phyloP scores from a whole-genome alignment of 2,113 vertebrate species.

The Azemiops feae region DNA sequence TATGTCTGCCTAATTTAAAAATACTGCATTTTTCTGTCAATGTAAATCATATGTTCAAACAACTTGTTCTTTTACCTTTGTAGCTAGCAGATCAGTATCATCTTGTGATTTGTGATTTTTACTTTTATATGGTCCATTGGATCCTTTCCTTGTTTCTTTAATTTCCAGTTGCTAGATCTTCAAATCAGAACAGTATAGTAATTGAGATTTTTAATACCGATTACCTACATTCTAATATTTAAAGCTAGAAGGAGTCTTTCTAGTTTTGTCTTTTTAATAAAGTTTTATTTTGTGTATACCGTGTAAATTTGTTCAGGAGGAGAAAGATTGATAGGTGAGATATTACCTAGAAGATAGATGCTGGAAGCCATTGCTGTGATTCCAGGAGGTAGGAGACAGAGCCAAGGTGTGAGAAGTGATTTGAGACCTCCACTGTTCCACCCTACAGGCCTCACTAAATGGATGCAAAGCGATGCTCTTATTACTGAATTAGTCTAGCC shows the following conservation, averaged over 20 bases:
- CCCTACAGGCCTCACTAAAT: too few species aligned
- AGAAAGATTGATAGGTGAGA: background rate
- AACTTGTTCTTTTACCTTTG: background rate
- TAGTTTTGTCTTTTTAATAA: background rate
- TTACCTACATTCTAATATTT: background rate
- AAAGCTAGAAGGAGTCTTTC: background rate
- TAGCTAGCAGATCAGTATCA: background rate
- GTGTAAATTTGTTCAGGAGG: background rate
- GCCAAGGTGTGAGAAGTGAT: too few species aligned
- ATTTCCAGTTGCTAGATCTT: background rate
- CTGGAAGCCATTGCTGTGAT: too few species aligned
- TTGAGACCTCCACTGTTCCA: too few species aligned
- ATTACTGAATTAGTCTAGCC: too few species aligned
- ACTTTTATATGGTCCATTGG: background rate
- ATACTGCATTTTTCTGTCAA: background rate
- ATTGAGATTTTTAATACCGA: background rate
- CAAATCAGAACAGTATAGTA: background rate
- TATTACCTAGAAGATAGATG: too few species aligned
- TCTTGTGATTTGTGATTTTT: background rate
- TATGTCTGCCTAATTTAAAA: background rate
- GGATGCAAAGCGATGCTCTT: too few species aligned
- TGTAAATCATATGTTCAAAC: background rate
- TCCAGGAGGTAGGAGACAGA: too few species aligned
- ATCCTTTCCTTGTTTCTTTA: background rate
- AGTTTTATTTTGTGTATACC: background rate